Base-by-base conservation (phyloP, 2,113 vertebrate species). In the Cinclus mexicanus region DNA sequence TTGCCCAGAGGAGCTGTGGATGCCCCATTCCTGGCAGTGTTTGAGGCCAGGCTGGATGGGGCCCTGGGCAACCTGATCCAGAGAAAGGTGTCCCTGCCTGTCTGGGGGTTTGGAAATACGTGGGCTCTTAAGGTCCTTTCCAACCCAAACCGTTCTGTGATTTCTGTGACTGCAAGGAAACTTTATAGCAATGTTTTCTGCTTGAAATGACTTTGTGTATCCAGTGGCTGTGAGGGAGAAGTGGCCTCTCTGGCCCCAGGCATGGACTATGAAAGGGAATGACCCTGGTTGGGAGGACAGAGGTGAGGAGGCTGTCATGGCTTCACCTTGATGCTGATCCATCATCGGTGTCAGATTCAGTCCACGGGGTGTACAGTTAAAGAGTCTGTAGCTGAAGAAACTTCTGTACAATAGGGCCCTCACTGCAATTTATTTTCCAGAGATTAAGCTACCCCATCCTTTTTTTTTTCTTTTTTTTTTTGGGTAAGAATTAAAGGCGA, bases 191-290 rank as follows among this genome's bases (percentile, higher is more conserved):
- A 8, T 12, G 12, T 50, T 57, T 72, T 35, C 42, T 35, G 14
- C 31, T 50, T 80, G 29, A 56, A 42, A 41, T 71, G 18, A 19
- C 49, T 42, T 25, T 7, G 25, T 29, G 4, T 20, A 24, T 41
- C 4, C 29, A 24, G n/a, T 35, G 67, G 12, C 42, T 15, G 16
- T 41, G 57, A 35, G 21, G 41, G 42, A 64, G 49, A 56, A 35
- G 52, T 25, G 57, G 10, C 24, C 23, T 39, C 24, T 2, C 20
- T n/a, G 14, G 47, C n/a, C 12, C 41, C 65, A 49, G 5, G 65
- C 5, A 6, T 28, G 29, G 8, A 15, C 31, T 55, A 8, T 0
- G 2, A 15, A 41, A n/a, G 7, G 12, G n/a, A 29, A 6, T 31
- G 42, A 17, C 24, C 20, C 24, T 46, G 29, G 14, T 49, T 79